phyloP scores from a whole-genome alignment of 30 jellyfish, hydroid and myxozoan genomes.

The Nemopilema nomurai region DNA sequence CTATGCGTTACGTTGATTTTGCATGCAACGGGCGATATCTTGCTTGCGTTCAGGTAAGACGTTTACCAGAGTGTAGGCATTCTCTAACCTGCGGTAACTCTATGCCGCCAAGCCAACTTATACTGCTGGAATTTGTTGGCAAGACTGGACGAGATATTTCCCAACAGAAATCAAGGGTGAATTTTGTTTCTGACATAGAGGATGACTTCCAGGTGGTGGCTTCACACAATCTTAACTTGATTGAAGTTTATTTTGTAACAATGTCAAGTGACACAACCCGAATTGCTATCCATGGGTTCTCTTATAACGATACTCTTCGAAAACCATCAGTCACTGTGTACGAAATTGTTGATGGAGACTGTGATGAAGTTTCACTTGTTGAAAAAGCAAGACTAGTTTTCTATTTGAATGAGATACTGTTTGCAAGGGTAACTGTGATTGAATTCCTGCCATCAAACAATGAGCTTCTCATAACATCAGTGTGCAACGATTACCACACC shows the following conservation, averaged over 20 bases:
- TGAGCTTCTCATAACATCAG: conserved; percentile 43
- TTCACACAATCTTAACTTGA: conserved; percentile 23
- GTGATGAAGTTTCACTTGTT: background rate
- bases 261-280: conserved; percentile 46
- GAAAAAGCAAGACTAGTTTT: conserved; percentile 33
- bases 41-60: conserved; percentile 38
- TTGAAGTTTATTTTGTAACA: conserved; percentile 37
- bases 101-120: conserved; percentile 27
- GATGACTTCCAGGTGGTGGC: conserved; percentile 34
- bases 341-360: conserved; percentile 1
- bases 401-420: conserved; percentile 27
- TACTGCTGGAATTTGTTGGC: background rate
- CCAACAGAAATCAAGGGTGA: background rate
- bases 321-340: conserved; percentile 45
- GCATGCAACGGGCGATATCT: conserved; percentile 58
- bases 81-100: conserved; percentile 7
- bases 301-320: conserved; percentile 38
- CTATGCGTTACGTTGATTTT: conserved; percentile 15
- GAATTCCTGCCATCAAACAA: conserved; percentile 41
- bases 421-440: conserved; percentile 39
- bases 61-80: background rate
- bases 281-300: conserved; percentile 53
- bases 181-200: background rate
- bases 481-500: conserved; percentile 59
- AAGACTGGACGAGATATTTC: background rate